These are phyloP conservation scores for Vidua macroura DNA, from an alignment of 2,113 vertebrate species.

Conservation along the genomic window DNA sequence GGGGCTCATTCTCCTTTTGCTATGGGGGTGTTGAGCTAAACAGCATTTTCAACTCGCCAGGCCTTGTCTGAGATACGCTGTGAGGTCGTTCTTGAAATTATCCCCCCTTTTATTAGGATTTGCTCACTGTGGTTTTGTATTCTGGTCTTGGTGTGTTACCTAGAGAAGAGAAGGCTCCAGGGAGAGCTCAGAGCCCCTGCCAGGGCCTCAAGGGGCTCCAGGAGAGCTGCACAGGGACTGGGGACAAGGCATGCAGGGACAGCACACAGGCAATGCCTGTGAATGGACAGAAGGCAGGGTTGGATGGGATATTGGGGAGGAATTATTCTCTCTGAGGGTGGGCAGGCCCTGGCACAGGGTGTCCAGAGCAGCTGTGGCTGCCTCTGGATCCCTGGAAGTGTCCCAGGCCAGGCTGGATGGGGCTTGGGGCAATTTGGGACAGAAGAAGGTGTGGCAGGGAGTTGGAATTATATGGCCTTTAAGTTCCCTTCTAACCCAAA, in stretches of 20 bases:
- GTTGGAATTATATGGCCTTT: background rate
- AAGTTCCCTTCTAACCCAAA: background rate
- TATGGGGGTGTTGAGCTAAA: background rate
- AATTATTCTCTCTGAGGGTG: fast-evolving
- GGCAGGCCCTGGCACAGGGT: background rate
- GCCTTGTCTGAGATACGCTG: fast-evolving
- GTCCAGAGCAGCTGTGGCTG: background rate
- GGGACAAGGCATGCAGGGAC: background rate
- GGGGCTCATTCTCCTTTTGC: background rate
- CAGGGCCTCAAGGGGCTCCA: background rate
- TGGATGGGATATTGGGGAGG: fast-evolving
- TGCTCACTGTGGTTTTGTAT: background rate
- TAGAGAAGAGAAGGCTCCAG: background rate
- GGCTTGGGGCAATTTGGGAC: fast-evolving
- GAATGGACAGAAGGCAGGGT: fast-evolving
- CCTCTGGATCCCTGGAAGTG: background rate
- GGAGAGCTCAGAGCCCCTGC: background rate
- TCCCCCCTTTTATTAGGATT: background rate
- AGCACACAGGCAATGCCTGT: background rate
- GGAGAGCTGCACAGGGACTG: background rate
- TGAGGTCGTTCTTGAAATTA: background rate
- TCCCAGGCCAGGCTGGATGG: fast-evolving
- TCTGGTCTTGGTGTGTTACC: background rate
- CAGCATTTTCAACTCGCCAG: background rate
- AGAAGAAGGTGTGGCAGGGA: background rate